phyloP scores from a whole-genome alignment of 2,797 vertebrate genomes.

The Threskiornis aethiopicus region DNA sequence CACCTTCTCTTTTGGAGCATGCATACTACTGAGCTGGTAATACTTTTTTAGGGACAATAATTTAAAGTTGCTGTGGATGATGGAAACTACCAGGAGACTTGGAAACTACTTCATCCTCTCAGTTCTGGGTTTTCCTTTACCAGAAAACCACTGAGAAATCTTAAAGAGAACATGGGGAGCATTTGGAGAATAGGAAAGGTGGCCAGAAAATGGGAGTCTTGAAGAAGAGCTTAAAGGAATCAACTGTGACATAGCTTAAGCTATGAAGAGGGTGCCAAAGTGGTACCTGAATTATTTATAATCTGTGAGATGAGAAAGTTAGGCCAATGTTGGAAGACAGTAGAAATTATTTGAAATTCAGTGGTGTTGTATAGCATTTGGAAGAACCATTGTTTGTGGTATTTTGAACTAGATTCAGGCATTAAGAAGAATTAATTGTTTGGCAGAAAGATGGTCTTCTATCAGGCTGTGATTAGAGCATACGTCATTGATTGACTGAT shows the following conservation, averaged over 20 bases:
- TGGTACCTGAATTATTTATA: conserved; percentile 18
- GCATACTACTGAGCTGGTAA: neutral
- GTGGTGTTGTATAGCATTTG: neutral
- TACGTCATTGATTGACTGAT: conserved; percentile 13
- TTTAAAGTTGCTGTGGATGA: neutral
- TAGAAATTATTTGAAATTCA: neutral
- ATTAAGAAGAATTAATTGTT: conserved; percentile 45
- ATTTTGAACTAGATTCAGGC: neutral
- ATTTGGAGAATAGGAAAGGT: neutral
- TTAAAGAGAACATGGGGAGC: neutral
- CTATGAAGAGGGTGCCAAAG: neutral
- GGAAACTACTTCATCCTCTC: neutral
- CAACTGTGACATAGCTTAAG: neutral
- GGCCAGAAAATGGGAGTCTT: neutral
- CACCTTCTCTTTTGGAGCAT: neutral
- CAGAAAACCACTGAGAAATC: neutral
- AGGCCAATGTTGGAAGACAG: neutral
- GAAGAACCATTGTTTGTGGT: neutral
- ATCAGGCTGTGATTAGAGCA: neutral
- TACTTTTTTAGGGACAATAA: neutral
- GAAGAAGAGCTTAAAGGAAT: neutral
- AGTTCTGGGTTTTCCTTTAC: neutral
- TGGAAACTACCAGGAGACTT: neutral
- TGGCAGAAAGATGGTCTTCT: conserved; percentile 23
- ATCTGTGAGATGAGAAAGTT: neutral